Conservation (phyloP, 2,113 vertebrate genomes). For the Gavialis gangeticus region DNA sequence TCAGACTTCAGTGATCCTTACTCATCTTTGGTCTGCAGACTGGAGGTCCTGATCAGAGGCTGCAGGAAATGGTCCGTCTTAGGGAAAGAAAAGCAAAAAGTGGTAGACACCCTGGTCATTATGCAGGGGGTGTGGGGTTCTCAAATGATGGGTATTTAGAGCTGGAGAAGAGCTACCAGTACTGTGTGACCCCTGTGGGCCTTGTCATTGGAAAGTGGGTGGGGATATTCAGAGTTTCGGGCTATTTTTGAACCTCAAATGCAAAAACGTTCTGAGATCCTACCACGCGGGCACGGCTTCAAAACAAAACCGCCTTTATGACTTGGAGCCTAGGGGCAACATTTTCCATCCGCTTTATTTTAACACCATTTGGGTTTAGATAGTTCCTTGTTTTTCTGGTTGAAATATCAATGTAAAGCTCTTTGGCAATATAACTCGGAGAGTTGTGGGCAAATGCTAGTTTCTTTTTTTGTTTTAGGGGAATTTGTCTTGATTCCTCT, state of each 20-base stretch:
- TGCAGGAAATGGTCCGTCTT: background rate
- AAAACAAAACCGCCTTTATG: background rate
- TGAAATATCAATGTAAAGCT: background rate
- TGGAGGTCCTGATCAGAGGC: background rate
- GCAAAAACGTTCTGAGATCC: background rate
- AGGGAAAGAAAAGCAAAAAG: background rate
- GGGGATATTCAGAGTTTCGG: background rate
- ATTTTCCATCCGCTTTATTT: background rate
- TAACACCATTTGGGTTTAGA: background rate
- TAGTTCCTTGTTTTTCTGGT: background rate
- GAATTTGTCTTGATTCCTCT: background rate
- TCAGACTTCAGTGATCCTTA: background rate
- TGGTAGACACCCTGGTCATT: rapidly evolving
- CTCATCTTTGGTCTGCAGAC: rapidly evolving
- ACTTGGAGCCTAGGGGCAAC: background rate
- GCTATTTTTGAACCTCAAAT: background rate
- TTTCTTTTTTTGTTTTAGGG: too few relatives aligned
- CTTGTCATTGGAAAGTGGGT: background rate
- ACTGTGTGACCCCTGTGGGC: background rate
- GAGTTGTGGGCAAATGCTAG: background rate
- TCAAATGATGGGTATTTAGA: background rate
- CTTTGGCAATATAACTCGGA: background rate
- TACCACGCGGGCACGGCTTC: background rate
- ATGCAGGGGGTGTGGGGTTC: background rate
- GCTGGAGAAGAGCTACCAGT: background rate